A percentile compares a stretch with the other conserved stretches of the same genome.
phyloP scores from a whole-genome alignment of 2,888 invertebrate genomes.

The Zootermopsis nevadensis region DNA sequence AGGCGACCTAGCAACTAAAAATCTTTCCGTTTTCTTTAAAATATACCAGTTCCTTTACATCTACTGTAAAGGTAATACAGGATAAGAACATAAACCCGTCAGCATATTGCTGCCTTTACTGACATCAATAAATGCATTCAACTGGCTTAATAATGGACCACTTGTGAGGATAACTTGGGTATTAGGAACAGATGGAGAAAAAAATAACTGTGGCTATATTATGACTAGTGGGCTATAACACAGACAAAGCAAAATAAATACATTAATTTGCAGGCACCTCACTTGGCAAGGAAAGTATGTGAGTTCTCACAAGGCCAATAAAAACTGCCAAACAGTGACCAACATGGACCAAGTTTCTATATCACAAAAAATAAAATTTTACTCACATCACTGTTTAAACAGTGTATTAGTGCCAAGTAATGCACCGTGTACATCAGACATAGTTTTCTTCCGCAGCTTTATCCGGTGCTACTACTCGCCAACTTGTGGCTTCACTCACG shows the following conservation, averaged over 20 bases:
- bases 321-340: background rate
- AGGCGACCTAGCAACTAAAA: background rate
- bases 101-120: too few species aligned
- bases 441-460: conserved; percentile 44
- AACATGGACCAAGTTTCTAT: background rate
- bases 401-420: too few species aligned
- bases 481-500: conserved; percentile 22
- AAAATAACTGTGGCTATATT: background rate
- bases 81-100: too few species aligned
- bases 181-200: background rate
- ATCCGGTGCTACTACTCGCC: conserved; percentile 28
- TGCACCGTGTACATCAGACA: conserved; percentile 30
- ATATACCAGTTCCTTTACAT: background rate
- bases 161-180: too few species aligned
- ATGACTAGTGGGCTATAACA: conserved; percentile 20
- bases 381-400: background rate
- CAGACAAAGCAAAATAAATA: conserved; percentile 6
- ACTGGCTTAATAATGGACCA: too few species aligned
- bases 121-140: too few species aligned
- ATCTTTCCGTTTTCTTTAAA: background rate
- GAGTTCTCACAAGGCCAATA: background rate
- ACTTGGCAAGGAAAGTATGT: background rate
- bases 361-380: background rate
- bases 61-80: background rate
- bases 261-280: conserved; percentile 28